Conservation (phyloP, 64 coral and sea anemone species). For the Dendronephthya gigantea region DNA sequence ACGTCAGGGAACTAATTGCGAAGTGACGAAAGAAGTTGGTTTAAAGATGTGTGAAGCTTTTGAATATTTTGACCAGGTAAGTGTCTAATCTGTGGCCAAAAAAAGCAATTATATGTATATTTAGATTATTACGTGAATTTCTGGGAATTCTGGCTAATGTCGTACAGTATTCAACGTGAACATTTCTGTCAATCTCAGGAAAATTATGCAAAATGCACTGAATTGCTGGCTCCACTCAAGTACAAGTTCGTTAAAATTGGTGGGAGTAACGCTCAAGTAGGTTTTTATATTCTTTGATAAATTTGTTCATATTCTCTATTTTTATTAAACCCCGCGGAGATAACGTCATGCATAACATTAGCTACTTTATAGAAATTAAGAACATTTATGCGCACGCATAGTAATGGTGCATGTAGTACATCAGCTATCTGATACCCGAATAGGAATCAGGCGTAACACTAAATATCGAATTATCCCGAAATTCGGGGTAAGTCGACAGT, state of each 20-base stretch:
- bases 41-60: conserved; percentile 16
- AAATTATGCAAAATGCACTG: conserved; percentile 45
- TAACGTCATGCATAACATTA: too few species aligned
- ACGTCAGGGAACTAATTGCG: conserved; percentile 2
- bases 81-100: too few species aligned
- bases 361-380: too few species aligned
- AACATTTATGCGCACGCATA: too few species aligned
- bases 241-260: conserved; percentile 65
- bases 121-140: too few species aligned
- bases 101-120: too few species aligned
- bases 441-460: too few species aligned
- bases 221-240: conserved; percentile 52
- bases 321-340: background rate
- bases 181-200: conserved; percentile 39
- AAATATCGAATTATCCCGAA: too few species aligned
- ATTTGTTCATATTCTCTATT: background rate
- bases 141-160: too few species aligned
- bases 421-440: too few species aligned
- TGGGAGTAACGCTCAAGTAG: conserved; percentile 71
- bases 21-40: background rate
- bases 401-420: too few species aligned
- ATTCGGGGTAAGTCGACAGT: too few species aligned
- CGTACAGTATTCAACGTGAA: background rate
- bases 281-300: background rate
- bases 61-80: conserved; percentile 4